Percentiles rank a stretch among this genome's conserved stretches.
Evolutionary conservation across 2,888 invertebrate species (phyloP).

Genomic region (Drosophila diplacantha): DNA sequence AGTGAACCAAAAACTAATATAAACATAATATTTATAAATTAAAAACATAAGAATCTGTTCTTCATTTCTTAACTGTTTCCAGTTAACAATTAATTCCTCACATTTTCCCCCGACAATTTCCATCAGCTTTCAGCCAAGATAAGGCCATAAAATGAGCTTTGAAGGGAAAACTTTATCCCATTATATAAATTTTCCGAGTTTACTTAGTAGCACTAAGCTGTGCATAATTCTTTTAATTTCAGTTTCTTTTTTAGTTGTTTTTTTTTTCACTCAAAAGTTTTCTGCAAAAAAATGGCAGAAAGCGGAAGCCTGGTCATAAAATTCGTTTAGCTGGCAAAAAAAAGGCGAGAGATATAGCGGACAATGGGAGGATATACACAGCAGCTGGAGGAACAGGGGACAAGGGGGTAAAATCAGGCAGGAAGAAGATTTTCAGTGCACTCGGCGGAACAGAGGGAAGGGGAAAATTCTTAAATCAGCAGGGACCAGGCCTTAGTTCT

Average conservation of each 20-base stretch:
- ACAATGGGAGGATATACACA: conserved; percentile 9
- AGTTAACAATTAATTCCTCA: not conserved
- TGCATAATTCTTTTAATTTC: conserved; percentile 19
- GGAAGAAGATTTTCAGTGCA: conserved; percentile 12
- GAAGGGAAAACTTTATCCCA: conserved; percentile 6
- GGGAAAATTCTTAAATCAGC: not conserved
- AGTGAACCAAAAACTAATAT: not conserved
- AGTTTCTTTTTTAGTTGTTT: not conserved
- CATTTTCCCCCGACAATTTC: not conserved
- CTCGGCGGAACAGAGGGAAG: conserved; percentile 2
- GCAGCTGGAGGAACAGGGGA: not conserved
- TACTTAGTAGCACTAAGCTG: conserved; percentile 14
- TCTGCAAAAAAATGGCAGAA: conserved; percentile 1
- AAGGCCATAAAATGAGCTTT: not conserved
- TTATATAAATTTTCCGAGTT: conserved; percentile 11
- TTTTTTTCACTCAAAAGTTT: conserved; percentile 4
- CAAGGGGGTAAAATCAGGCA: not conserved
- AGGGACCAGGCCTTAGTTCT: not conserved
- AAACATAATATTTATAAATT: not conserved
- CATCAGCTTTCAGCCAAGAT: not conserved
- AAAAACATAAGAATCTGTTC: not conserved
- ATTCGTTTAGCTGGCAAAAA: conserved; percentile 19
- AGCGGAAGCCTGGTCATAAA: conserved; percentile 29
- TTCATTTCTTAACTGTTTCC: not conserved
- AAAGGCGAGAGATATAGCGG: conserved; percentile 9